These are phyloP conservation scores for Drosophila nasuta DNA, from an alignment of 1,140 invertebrate species.

Conservation along the genomic window DNA sequence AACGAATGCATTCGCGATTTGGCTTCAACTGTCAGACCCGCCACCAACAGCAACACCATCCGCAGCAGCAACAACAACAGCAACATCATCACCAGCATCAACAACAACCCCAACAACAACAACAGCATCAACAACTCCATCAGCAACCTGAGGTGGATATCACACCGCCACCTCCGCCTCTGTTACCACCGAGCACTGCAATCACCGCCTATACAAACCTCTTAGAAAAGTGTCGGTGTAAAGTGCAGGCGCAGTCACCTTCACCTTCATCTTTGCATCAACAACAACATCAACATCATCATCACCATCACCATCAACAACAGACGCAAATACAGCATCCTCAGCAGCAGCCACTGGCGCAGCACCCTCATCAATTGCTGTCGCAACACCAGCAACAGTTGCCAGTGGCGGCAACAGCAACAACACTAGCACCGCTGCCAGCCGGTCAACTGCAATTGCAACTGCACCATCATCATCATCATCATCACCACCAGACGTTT, in stretches of 20 bases:
- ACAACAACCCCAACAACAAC: conserved; percentile 42
- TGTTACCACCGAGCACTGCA: conserved; percentile 31
- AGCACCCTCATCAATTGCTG: conserved; percentile 32
- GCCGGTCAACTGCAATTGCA: conserved; percentile 68
- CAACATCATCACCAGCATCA: conserved; percentile 53
- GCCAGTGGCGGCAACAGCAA: conserved; percentile 26
- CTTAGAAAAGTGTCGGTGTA: conserved; percentile 80
- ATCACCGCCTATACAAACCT: conserved; percentile 63
- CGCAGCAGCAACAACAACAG: conserved; percentile 44
- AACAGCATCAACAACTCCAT: conserved; percentile 32
- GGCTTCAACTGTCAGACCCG: conserved; percentile 78
- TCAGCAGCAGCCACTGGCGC: conserved; percentile 46
- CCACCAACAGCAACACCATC: conserved; percentile 64
- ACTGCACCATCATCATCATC: conserved; percentile 73
- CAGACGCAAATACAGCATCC: conserved; percentile 52
- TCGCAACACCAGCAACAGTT: conserved; percentile 38
- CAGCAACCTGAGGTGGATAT: conserved; percentile 50
- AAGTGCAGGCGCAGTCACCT: conserved; percentile 44
- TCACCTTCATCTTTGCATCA: not conserved
- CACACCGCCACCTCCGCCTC: conserved; percentile 34
- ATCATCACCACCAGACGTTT: conserved; percentile 79
- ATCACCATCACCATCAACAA: conserved; percentile 7
- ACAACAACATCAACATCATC: conserved; percentile 23
- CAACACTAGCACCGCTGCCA: conserved; percentile 46
- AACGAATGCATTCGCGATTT: conserved; percentile 84